Percentiles rank a stretch among this genome's conserved stretches.
phyloP scores from a whole-genome alignment of 2,797 vertebrate species.

The Intellagama lesueurii region DNA sequence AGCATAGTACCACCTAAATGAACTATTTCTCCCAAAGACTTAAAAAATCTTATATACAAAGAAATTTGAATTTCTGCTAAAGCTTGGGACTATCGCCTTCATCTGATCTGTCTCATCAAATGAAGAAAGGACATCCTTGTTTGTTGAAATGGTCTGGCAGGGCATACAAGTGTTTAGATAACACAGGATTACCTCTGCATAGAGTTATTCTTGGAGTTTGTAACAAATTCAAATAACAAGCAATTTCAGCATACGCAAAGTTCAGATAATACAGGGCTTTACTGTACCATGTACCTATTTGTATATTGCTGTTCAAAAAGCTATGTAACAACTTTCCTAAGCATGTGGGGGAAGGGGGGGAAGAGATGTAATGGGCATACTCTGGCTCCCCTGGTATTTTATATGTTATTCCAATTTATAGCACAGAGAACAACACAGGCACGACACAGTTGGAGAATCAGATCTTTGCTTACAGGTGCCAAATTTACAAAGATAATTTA shows the following conservation, averaged over 20 bases:
- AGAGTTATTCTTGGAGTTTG: not conserved
- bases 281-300: not conserved
- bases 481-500: conserved; percentile 5
- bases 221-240: not conserved
- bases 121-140: not conserved
- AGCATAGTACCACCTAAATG: not conserved
- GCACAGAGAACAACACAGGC: not conserved
- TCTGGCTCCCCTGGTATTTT: not conserved
- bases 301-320: not conserved
- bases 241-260: not conserved
- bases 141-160: not conserved
- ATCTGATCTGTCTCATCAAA: not conserved
- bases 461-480: not conserved
- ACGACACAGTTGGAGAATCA: not conserved
- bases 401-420: not conserved
- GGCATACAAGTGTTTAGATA: not conserved
- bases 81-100: not conserved
- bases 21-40: not conserved
- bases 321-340: not conserved
- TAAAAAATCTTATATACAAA: not conserved
- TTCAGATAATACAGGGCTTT: not conserved
- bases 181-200: not conserved
- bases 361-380: not conserved
- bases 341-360: not conserved
- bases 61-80: not conserved